These are phyloP conservation scores for Nephotettix cincticeps DNA, from an alignment of 1,140 invertebrate species.

Conservation along the genomic window DNA sequence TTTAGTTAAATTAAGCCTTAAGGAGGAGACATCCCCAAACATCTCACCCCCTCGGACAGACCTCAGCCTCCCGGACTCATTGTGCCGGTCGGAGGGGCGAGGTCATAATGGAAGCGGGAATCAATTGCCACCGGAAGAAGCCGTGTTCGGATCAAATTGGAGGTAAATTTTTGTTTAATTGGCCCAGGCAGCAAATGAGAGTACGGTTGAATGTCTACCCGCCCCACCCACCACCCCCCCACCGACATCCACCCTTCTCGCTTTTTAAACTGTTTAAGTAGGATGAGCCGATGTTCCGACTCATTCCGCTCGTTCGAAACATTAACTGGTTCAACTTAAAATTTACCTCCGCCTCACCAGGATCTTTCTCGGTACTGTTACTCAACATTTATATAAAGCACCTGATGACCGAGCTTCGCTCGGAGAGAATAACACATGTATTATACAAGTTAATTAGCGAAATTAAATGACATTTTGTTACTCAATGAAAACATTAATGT, in stretches of 20 bases:
- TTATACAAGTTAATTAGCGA: no score
- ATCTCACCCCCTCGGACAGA: no score
- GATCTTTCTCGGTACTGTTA: no score
- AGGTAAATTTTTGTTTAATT: slow-evolving; percentile 24
- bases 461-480: no score
- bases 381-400: no score
- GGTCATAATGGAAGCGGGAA: neutral
- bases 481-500: no score
- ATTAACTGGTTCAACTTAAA: no score
- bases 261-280: slow-evolving; percentile 23
- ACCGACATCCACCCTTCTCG: neutral
- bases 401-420: no score
- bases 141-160: slow-evolving; percentile 11
- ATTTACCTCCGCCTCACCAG: no score
- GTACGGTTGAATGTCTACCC: neutral
- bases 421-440: no score
- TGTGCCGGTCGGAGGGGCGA: neutral
- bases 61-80: neutral
- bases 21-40: no score
- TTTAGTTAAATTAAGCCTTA: no score
- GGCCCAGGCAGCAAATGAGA: slow-evolving; percentile 12
- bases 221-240: neutral
- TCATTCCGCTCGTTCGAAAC: neutral
- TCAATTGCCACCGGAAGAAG: slow-evolving; percentile 18
- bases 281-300: neutral